Evolutionary conservation across 2,888 invertebrate genomes (phyloP), one percentile per base, ranked within the genome.

Genomic region (Agrotis segetum): DNA sequence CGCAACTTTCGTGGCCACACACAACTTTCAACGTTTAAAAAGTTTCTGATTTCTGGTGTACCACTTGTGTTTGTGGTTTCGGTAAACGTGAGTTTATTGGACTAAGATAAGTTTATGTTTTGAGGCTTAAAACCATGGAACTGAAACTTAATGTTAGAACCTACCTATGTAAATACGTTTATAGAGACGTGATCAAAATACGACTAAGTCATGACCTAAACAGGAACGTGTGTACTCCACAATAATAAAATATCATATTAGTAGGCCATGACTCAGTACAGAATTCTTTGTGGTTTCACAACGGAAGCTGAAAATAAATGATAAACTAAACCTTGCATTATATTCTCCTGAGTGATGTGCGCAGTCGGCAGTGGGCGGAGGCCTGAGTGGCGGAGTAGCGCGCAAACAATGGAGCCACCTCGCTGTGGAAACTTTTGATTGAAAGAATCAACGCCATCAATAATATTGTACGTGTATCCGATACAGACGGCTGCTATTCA

Each of bases 381-480:
- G 46, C 16, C 64, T 21, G 11, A n/a, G 49, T 53, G 55, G 11
- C 60, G 52, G 49, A 71, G 67, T 69, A 69, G 69, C 72, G 59
- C 50, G 60, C 52, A 47, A 80, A 72, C 70, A 70, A 60, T 62
- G n/a, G 53, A 60, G 40, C 52, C 46, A 60, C 67, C 80, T 65
- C 70, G n/a, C 61, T 49, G 61, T 40, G 16, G 72, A 74, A 80
- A 88, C 83, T 83, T 90, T 88, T 83, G 88, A 88, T 90, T 85
- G 87, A 85, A 85, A 81, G 72, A 84, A 78, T 85, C 82, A 81
- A 55, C 56, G 75, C 86, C 76, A 90, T 90, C 85, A 88, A 90
- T 89, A 89, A 87, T 79, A 73, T 72, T 60, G 80, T 83, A 84
- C 87, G 86, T 87, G 87, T 75, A 85, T 87, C 86, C 59, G 83